Conservation (phyloP, 1,140 invertebrate genomes). For the Atopsyche davidsoni region DNA sequence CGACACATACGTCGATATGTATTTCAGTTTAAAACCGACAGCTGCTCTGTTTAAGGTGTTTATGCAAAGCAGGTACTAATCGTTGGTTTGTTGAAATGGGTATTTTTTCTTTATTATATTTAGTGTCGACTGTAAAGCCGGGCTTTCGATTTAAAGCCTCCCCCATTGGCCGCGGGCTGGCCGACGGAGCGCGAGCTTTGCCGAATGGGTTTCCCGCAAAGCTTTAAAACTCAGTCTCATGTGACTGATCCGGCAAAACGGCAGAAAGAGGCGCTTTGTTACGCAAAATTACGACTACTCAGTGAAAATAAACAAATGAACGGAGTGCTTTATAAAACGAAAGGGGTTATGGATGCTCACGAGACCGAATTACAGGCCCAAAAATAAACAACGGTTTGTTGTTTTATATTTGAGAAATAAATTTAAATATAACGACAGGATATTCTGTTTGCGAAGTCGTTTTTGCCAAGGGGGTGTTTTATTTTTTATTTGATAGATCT, state of each 20-base stretch:
- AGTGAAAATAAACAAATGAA: constrained; percentile 31
- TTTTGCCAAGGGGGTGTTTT: too few species aligned
- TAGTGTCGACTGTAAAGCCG: too few species aligned
- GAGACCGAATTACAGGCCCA: constrained; percentile 21
- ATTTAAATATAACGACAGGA: constrained; percentile 21
- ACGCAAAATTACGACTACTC: constrained; percentile 30
- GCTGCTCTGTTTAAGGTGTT: too few species aligned
- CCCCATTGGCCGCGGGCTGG: constrained; percentile 8
- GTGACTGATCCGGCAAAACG: constrained; percentile 12
- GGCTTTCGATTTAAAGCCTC: too few species aligned
- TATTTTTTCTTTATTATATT: too few species aligned
- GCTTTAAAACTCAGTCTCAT: constrained; percentile 27
- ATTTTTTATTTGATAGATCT: too few species aligned
- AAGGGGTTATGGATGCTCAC: constrained; percentile 25
- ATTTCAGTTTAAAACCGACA: too few species aligned
- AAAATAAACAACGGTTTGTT: constrained; percentile 27
- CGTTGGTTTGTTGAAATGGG: too few species aligned
- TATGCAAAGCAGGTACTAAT: too few species aligned
- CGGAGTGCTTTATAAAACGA: constrained; percentile 22
- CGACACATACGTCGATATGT: too few species aligned
- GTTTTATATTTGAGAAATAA: constrained; percentile 30
- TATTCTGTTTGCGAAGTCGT: too few species aligned
- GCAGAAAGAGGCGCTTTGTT: constrained; percentile 22
- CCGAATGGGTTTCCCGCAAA: constrained; percentile 27
- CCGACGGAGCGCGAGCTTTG: constrained; percentile 20